Conservation (phyloP, 2,888 invertebrate species). For the Dromius quadrimaculatus region DNA sequence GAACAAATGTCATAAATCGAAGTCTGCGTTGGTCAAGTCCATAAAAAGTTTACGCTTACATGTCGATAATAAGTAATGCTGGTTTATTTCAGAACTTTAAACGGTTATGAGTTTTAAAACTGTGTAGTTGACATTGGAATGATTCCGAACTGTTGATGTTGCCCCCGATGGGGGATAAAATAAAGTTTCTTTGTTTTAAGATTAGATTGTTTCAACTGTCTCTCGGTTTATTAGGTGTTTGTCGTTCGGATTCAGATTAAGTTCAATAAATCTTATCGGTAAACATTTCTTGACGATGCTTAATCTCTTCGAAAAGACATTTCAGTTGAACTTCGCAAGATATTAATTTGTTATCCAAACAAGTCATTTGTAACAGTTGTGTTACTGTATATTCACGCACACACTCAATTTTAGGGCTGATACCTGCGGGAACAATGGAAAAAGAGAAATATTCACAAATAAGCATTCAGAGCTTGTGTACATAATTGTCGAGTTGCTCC, state of each 20-base stretch:
- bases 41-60: constrained; percentile 41
- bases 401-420: too few relatives aligned
- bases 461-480: constrained; percentile 13
- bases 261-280: too few relatives aligned
- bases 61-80: constrained; percentile 40
- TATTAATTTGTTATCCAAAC: too few relatives aligned
- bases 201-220: constrained; percentile 17
- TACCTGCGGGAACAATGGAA: not conserved
- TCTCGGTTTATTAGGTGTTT: constrained; percentile 17
- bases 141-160: constrained; percentile 1
- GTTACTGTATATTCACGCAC: too few relatives aligned
- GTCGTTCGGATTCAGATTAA: too few relatives aligned
- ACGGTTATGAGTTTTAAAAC: constrained; percentile 34
- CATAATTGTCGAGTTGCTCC: constrained; percentile 13
- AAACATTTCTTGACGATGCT: too few relatives aligned
- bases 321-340: too few relatives aligned
- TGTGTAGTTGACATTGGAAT: constrained; percentile 26
- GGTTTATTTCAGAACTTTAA: constrained; percentile 28
- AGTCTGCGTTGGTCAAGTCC: constrained; percentile 36
- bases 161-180: constrained; percentile 15
- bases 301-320: too few relatives aligned
- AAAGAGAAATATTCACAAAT: constrained; percentile 30
- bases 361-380: too few relatives aligned
- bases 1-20: constrained; percentile 42
- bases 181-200: constrained; percentile 29